Evolutionary conservation across 1,140 invertebrate genomes (phyloP).

Genomic region (Lepidostoma basale): DNA sequence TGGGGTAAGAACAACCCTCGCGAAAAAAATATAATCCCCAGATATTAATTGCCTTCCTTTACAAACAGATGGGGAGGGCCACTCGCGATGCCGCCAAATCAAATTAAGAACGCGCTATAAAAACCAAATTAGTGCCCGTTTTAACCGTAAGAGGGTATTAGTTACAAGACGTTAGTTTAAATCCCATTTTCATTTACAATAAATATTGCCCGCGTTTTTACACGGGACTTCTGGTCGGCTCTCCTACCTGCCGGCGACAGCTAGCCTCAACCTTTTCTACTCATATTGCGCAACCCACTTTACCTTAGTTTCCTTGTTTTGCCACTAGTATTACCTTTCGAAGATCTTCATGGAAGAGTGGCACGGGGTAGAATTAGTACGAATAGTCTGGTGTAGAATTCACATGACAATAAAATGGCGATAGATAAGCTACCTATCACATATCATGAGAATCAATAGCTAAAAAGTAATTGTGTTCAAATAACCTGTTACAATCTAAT

Average conservation of each 20-base stretch:
- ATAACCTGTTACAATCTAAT: too few species aligned
- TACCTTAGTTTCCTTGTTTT: too few species aligned
- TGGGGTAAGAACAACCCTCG: slow-evolving; percentile 46
- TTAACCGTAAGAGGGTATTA: slow-evolving; percentile 62
- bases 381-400: too few species aligned
- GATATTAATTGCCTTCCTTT: slow-evolving; percentile 61
- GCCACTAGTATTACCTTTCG: too few species aligned
- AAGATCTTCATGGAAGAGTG: too few species aligned
- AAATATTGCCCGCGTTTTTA: slow-evolving; percentile 55
- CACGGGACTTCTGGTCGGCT: slow-evolving; percentile 23
- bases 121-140: slow-evolving; percentile 65
- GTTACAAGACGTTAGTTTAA: slow-evolving; percentile 64
- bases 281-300: too few species aligned
- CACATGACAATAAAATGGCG: too few species aligned
- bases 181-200: slow-evolving; percentile 65
- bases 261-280: slow-evolving; percentile 29
- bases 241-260: slow-evolving; percentile 31
- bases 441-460: too few species aligned
- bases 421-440: too few species aligned
- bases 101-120: slow-evolving; percentile 64
- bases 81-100: slow-evolving; percentile 61
- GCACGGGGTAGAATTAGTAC: too few species aligned
- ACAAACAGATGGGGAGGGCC: slow-evolving; percentile 43
- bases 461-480: too few species aligned
- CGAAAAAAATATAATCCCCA: slow-evolving; percentile 62